Evolutionary conservation across 2,113 vertebrate species (phyloP), one percentile per base, ranked within the genome.

Genomic region (Passer montanus): DNA sequence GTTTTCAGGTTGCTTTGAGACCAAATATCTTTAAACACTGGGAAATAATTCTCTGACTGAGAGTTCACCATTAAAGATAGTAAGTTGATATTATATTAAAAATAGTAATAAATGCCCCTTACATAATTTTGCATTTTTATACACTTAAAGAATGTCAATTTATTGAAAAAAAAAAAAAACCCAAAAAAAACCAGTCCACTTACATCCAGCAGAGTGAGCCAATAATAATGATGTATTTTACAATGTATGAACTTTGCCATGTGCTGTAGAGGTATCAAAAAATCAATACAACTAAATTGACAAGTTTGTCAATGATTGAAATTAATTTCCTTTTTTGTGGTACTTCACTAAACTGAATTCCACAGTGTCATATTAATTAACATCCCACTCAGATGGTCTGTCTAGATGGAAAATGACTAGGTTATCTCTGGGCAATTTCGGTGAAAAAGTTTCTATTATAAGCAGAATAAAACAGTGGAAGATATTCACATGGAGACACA

Each of bases 221-320:
- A 84, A 88, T 94, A 95, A 89, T 95, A 82, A 93, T 91, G 93
- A 97, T 84, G 85, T 68, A 93, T 96, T 96, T 97, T 88, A 83
- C 46, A 81, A 89, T 13, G 28, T 66, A 86, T 90, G 92, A 96
- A 95, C 94, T 97, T 97, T 93, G 94, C 84, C 89, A 70, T 87
- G 84, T 73, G 72, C 18, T 79, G 43, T 41, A 44, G 50, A 56
- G 41, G 44, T 94, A 96, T 81, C 66, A 66, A 88, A 96, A 97
- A 97, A 96, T 95, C 97, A 97, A 94, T 94, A 82, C 43, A 79
- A 90, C 89, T 85, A 94, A 94, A 97, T 75, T 87, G 97, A 98
- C 96, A 95, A 77, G 94, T 95, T 97, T 89, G 93, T 96, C 97
- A 95, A 94, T 95, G 94, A 97, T 44, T 59, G 85, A 94, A 98